Evolutionary conservation across 2,888 invertebrate genomes (phyloP).

Genomic region (Eupithecia pulchellata): DNA sequence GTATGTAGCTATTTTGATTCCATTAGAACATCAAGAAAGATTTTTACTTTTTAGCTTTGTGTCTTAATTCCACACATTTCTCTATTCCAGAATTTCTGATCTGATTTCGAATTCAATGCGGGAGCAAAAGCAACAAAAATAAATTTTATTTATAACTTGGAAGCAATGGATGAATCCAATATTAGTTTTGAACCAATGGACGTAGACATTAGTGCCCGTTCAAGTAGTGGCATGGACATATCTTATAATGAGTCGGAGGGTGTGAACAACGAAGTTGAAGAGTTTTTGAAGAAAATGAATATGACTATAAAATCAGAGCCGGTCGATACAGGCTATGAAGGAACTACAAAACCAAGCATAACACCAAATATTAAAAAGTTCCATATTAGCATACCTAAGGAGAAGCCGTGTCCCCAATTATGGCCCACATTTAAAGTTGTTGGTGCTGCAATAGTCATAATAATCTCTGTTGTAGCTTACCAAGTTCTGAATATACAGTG

Average conservation of each 20-base stretch:
- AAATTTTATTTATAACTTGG: constrained; percentile 16
- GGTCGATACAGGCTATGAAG: neutral
- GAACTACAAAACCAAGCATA: neutral
- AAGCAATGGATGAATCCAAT: constrained; percentile 51
- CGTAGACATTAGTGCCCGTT: constrained; percentile 70
- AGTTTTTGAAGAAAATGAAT: constrained; percentile 20
- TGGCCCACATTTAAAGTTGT: constrained; percentile 43
- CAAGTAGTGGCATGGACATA: constrained; percentile 66
- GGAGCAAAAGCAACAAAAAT: constrained; percentile 19
- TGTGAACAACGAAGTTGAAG: constrained; percentile 23
- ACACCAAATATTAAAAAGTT: constrained; percentile 53
- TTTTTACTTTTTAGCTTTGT: neutral
- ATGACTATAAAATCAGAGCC: constrained; percentile 11
- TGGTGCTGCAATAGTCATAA: constrained; percentile 42
- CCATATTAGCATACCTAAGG: constrained; percentile 52
- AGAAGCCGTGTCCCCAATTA: constrained; percentile 35
- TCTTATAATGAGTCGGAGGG: constrained; percentile 54
- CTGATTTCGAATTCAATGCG: neutral
- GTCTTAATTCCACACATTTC: neutral
- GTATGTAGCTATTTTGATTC: neutral
- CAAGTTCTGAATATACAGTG: constrained; percentile 61
- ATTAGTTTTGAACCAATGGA: constrained; percentile 76
- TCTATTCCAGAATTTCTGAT: neutral
- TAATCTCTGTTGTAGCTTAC: constrained; percentile 56
- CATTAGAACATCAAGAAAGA: neutral